Evolutionary conservation across 2,113 vertebrate species (phyloP), one percentile per base, ranked within the genome.

Genomic region (Sitta europaea): DNA sequence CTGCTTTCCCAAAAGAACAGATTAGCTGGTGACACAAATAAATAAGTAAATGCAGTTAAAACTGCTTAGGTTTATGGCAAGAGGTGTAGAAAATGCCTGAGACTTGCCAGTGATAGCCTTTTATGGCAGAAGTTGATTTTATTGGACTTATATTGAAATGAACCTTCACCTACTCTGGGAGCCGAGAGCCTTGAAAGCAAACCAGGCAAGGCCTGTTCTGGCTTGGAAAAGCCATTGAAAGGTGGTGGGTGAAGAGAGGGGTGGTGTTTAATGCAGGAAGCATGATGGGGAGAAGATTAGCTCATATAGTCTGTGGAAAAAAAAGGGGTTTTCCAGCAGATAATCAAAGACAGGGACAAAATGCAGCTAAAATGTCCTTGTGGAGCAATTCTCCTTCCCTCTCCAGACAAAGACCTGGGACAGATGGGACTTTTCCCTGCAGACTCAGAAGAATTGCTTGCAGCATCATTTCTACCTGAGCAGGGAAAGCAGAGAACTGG

Each of bases 21-120:
- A 97, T 97, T 94, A 97, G 91, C 31, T 79, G 59, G 93, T 86
- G 89, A 86, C 43, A 84, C 86, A 95, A 96, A 95, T 65, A 96
- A 97, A 97, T 81, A 90, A 48, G 76, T 87, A 96, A 96, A 94
- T 70, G 65, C 28, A 86, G 38, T 85, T 96, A 53, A 93, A 94
- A 86, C 62, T 48, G 40, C 84, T 92, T 79, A 78, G 59, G 86
- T 91, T 92, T 92, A 48, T 80, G 88, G 51, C 53, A 74, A 86
- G 81, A 66, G 54, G 84, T 94, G 58, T 71, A 92, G 82, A 88
- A 90, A 94, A 88, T 58, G 43, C 36, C 66, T 47, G 25, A 58
- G 79, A 85, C 83, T 77, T 88, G 21, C 45, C 80, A 79, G 17
- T 48, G 85, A 81, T 89, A 94, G 58, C 84, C 75, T 95, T 95